phyloP scores from a whole-genome alignment of 2,113 vertebrate genomes.

The Scartelaos histophorus region DNA sequence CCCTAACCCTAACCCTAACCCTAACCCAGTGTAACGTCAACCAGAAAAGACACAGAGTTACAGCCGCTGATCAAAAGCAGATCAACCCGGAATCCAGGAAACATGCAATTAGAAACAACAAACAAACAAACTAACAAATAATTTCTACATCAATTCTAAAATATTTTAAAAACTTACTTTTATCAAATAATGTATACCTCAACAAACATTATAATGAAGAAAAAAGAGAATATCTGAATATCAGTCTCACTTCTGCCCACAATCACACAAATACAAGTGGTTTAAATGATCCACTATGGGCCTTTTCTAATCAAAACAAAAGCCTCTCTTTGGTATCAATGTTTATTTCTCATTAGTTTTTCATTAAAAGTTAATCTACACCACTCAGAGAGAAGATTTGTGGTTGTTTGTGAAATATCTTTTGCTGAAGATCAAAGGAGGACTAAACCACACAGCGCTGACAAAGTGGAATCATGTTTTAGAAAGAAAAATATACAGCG shows the following conservation, averaged over 20 bases:
- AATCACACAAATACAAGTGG: not conserved
- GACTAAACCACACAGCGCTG: not conserved
- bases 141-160: too few species aligned
- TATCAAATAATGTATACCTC: too few species aligned
- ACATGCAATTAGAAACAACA: too few species aligned
- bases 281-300: conserved; percentile 24
- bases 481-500: not conserved
- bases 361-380: conserved; percentile 42
- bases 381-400: conserved; percentile 18
- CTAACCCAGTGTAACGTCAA: too few species aligned
- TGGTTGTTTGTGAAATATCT: conserved; percentile 9
- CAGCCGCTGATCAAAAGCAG: too few species aligned
- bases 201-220: too few species aligned
- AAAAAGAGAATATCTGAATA: not conserved
- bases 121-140: too few species aligned
- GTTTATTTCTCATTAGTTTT: conserved; percentile 34
- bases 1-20: too few species aligned
- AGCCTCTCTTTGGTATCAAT: conserved; percentile 19
- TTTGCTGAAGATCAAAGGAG: conserved; percentile 20
- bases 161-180: too few species aligned
- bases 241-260: not conserved
- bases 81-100: too few species aligned
- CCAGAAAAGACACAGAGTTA: too few species aligned
- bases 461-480: conserved; percentile 18
- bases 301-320: conserved; percentile 35